Percentiles rank a stretch among this genome's conserved stretches.
phyloP scores from a whole-genome alignment of 2,797 vertebrate genomes.

The Linurgus olivaceus region DNA sequence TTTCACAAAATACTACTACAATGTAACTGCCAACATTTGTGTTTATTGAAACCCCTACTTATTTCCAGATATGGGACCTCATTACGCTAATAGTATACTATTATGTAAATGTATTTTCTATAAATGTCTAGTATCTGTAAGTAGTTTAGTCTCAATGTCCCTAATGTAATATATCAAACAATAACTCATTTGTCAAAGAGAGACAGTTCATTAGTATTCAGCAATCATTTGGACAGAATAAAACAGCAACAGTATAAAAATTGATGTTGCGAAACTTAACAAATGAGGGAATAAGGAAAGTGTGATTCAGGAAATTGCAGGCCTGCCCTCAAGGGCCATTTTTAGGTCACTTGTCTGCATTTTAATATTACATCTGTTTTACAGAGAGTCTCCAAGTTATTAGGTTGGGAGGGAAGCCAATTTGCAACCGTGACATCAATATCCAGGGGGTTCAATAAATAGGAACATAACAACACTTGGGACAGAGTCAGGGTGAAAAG shows the following conservation, averaged over 20 bases:
- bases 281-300: slow-evolving; percentile 75
- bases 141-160: slow-evolving; percentile 72
- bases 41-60: slow-evolving; percentile 51
- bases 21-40: slow-evolving; percentile 3
- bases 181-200: slow-evolving; percentile 79
- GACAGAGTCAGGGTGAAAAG: slow-evolving; percentile 30
- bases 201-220: slow-evolving; percentile 77
- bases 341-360: slow-evolving; percentile 76
- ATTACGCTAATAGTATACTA: slow-evolving; percentile 70
- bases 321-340: slow-evolving; percentile 69
- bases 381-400: slow-evolving; percentile 64
- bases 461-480: slow-evolving; percentile 54
- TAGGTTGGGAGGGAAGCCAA: slow-evolving; percentile 69
- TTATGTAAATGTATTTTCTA: slow-evolving; percentile 73
- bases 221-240: slow-evolving; percentile 70
- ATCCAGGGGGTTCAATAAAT: slow-evolving; percentile 70
- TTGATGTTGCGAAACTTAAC: slow-evolving; percentile 76
- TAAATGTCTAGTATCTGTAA: slow-evolving; percentile 71
- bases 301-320: slow-evolving; percentile 72
- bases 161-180: slow-evolving; percentile 77
- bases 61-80: slow-evolving; percentile 59
- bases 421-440: slow-evolving; percentile 67
- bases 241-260: slow-evolving; percentile 76
- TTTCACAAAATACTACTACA: not conserved
- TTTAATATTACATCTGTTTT: slow-evolving; percentile 79